Evolutionary conservation across 1,140 invertebrate genomes (phyloP), one percentile per base, ranked within the genome.

Genomic region (Nilaparvata lugens): DNA sequence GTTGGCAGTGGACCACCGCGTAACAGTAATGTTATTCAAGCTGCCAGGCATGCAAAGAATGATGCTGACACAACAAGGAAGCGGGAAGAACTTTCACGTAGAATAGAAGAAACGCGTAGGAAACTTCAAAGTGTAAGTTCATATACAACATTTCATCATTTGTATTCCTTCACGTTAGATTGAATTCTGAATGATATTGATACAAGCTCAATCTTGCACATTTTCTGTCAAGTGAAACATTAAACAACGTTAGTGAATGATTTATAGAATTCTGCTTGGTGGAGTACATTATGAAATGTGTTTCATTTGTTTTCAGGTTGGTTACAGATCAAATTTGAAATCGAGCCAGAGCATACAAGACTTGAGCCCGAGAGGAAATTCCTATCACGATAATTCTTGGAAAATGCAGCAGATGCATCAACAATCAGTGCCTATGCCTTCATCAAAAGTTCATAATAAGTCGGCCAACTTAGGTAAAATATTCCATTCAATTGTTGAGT

Each of bases 111-210:
- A 75, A 93, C 91, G 0, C 83, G 88, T 71, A 82, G 86, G 67
- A 91, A 93, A 75, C 75, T 95, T 52, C 89, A 94, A 78, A 93
- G 84, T 74, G 92, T 94, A 74, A 83, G 84, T 83, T 63, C 18
- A 48, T 9, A 40, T 11, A 35, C 31, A 35, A 35, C 31, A n/a
- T n/a, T n/a, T n/a, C n/a, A n/a, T n/a, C n/a, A n/a, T n/a, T n/a
- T n/a, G n/a, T n/a, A n/a, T n/a, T n/a, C n/a, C n/a, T n/a, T n/a
- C n/a, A n/a, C n/a, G n/a, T n/a, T n/a, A n/a, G n/a, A n/a, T n/a
- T n/a, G n/a, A n/a, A n/a, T n/a, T n/a, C n/a, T n/a, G n/a, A n/a
- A n/a, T n/a, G n/a, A n/a, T n/a, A n/a, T n/a, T n/a, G n/a, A n/a
- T n/a, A n/a, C n/a, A n/a, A n/a, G n/a, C n/a, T n/a, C n/a, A n/a